Percentiles rank a stretch among this genome's conserved stretches.
Evolutionary conservation across 2,888 invertebrate species (phyloP).

Genomic region (Tupiocoris notatus): DNA sequence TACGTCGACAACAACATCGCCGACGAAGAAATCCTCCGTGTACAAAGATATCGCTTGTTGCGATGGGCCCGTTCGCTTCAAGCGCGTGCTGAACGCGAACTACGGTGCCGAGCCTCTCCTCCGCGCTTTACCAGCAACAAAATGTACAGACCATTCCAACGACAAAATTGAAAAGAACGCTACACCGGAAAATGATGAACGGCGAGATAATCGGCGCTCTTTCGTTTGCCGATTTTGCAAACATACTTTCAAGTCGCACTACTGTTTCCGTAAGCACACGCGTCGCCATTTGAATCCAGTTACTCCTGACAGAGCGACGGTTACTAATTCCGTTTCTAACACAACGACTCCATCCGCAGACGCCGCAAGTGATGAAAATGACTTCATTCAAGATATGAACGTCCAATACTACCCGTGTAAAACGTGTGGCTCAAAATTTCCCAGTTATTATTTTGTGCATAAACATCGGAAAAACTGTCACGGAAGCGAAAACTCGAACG

Average conservation of each 20-base stretch:
- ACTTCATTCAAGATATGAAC: conserved; percentile 61
- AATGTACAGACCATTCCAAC: neutral
- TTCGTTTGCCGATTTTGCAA: conserved; percentile 75
- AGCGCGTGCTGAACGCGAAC: conserved; percentile 78
- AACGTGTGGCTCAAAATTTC: conserved; percentile 87
- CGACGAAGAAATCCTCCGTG: conserved; percentile 49
- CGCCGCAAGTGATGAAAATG: neutral
- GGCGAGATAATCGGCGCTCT: conserved; percentile 48
- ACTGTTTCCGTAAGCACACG: conserved; percentile 80
- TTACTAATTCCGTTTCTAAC: no score
- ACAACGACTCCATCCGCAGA: neutral
- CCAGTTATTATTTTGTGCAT: conserved; percentile 81
- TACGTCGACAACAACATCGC: neutral
- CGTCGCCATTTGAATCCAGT: conserved; percentile 67
- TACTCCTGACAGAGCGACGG: conserved; percentile 19
- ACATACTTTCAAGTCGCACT: conserved; percentile 78
- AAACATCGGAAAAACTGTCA: conserved; percentile 87
- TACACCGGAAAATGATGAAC: no score
- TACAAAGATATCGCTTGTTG: conserved; percentile 85
- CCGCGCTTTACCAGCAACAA: conserved; percentile 26
- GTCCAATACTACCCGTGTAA: conserved; percentile 92
- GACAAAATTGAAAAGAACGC: conserved; percentile 13
- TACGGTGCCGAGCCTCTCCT: conserved; percentile 58
- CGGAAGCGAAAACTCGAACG: conserved; percentile 59
- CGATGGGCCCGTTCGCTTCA: conserved; percentile 85